Base-by-base conservation (phyloP, 2,113 vertebrate genomes). In the Nyctereutes procyonoides region DNA sequence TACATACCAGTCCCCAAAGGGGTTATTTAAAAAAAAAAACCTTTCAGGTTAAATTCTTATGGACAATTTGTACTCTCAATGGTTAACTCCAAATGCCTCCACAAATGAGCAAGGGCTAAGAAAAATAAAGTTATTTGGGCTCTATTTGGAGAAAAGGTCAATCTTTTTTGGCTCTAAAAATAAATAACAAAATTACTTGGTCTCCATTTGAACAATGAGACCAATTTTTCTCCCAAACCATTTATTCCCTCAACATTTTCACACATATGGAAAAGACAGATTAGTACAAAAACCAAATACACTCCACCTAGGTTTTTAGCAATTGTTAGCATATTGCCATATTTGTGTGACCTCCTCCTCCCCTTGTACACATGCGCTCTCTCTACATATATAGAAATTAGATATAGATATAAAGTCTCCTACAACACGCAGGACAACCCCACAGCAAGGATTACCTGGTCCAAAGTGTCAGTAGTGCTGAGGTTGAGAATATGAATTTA, bases 161-260 rank as follows among this genome's bases (percentile, higher is more conserved):
- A 63, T 58, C 28, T 19, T 91, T 76, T 43, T 58, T 63, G 76
- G 32, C 35, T 93, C 26, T 82, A 96, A 95, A 93, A 94, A 77
- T 92, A 90, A 95, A 69, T 67, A 60, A 76, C 79, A 81, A 95
- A 92, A 96, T 88, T 55, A 80, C 38, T 84, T 88, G 55, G n/a
- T 85, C 26, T 91, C 51, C 15, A 28, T 55, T 81, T 91, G 38
- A 91, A 95, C 30, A 74, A 80, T 60, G 43, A 83, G 28, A 79
- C 35, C 38, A 88, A 5, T 58, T 88, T 82, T 80, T 20, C 13
- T 28, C 53, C 43, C 71, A 26, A 77, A 76, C 26, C 32, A 77
- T 35, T 81, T 82, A 53, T 84, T 81, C 55, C 26, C 9, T 84
- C 62, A 90, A 24, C 7, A 43, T 84, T 96, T 93, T 93, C 11